Evolutionary conservation across 1,140 invertebrate genomes (phyloP), one percentile per base, ranked within the genome.

Genomic region (Potamilus streckersoni): DNA sequence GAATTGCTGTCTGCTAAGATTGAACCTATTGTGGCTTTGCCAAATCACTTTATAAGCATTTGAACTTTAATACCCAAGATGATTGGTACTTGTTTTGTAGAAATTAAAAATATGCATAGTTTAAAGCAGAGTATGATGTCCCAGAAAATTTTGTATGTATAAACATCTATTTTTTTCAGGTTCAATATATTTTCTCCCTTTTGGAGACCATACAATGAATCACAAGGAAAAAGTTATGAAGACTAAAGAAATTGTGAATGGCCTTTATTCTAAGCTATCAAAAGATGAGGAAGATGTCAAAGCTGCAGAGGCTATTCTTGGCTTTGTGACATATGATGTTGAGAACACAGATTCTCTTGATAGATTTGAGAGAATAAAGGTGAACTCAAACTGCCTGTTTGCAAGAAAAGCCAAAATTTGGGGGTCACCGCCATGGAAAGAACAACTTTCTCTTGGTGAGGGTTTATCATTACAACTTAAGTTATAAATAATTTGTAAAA

Each of bases 381-480:
- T 72, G 31, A 78, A 84, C 31, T 81, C 86, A 58, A 83, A 87
- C 69, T 89, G 87, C 77, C 73, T 83, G 55, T 89, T 89, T 82
- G 87, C 87, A 6, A 85, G 80, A 74, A 79, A 78, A 55, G 81
- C 87, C n/a, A 82, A 78, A 71, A 14, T 87, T 17, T 88, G 87
- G 87, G 84, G 84, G 49, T 79, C 79, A 20, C 68, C 72, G 17
- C 68, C 79, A 55, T 89, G 85, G 85, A 72, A 82, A 27, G 19
- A 79, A 14, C 49, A 72, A 11, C 57, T 86, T 8, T 69, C 71
- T 64, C 64, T 85, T 66, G 86, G 86, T 86, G 79, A 79, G 63
- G 65, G 20, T 57, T 13, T 65, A 38, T 59, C 15, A 61, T 66
- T 27, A 11, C 5, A 19, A 49, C 0, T 8, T 49, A 0, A 49